phyloP scores from a whole-genome alignment of 30 jellyfish, hydroid and myxozoan genomes.

The Hydractinia symbiolongicarpus region DNA sequence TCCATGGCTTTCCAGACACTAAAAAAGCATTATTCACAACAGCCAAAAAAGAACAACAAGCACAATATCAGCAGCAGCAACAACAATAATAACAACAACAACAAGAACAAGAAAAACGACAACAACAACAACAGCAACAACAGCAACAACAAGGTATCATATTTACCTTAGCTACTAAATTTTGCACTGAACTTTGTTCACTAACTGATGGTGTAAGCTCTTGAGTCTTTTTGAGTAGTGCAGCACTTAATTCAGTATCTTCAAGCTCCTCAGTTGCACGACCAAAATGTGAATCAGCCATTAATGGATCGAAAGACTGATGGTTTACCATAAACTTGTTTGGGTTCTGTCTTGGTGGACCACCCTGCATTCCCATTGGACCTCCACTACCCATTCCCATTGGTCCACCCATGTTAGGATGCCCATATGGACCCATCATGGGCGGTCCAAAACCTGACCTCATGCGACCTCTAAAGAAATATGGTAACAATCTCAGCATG shows the following conservation, averaged over 20 bases:
- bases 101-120: too few species aligned
- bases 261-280: conserved; percentile 44
- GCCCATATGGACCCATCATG: conserved; percentile 44
- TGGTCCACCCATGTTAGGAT: conserved; percentile 45
- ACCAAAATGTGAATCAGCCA: conserved; percentile 69
- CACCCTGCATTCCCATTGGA: conserved; percentile 30
- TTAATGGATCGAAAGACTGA: conserved; percentile 63
- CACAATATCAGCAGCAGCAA: too few species aligned
- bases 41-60: too few species aligned
- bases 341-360: conserved; percentile 27
- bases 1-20: too few species aligned
- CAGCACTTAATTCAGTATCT: conserved; percentile 65
- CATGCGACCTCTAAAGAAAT: conserved; percentile 52
- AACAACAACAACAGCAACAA: too few species aligned
- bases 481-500: neutral
- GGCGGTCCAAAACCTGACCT: conserved; percentile 58
- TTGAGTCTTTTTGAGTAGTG: conserved; percentile 58
- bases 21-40: too few species aligned
- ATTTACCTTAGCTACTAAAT: conserved; percentile 33
- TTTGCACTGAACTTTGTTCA: conserved; percentile 61
- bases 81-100: too few species aligned
- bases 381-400: conserved; percentile 1
- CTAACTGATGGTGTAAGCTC: conserved; percentile 66
- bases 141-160: neutral
- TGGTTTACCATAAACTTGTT: conserved; percentile 57